phyloP scores from a whole-genome alignment of 2,888 invertebrate species.

The Zonitis immaculata region DNA sequence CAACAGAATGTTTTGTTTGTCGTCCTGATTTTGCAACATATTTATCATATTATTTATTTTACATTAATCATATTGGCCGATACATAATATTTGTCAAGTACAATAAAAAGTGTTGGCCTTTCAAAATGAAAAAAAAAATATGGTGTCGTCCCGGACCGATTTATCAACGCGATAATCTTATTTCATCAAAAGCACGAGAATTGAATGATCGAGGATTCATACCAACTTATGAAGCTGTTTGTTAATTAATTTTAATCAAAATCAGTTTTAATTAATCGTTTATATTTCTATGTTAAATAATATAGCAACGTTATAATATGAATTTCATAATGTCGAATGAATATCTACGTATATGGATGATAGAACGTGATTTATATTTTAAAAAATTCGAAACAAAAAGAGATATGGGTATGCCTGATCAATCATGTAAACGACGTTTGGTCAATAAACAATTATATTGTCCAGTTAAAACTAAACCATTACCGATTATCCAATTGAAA shows the following conservation, averaged over 20 bases:
- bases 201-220: constrained; percentile 38
- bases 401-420: no score
- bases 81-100: no score
- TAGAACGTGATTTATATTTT: constrained; percentile 54
- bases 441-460: constrained; percentile 37
- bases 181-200: constrained; percentile 51
- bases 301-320: constrained; percentile 40
- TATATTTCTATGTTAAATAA: neutral
- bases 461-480: constrained; percentile 22
- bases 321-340: constrained; percentile 54
- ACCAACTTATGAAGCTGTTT: constrained; percentile 56
- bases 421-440: constrained; percentile 42
- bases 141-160: constrained; percentile 52
- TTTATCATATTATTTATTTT: no score
- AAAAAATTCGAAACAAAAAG: constrained; percentile 53
- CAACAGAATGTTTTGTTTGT: no score
- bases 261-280: neutral
- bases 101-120: no score
- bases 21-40: no score
- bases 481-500: constrained; percentile 11
- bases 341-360: constrained; percentile 57
- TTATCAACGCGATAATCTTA: constrained; percentile 52
- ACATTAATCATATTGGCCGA: no score
- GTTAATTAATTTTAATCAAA: neutral
- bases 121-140: no score